Percentiles rank a stretch among this genome's conserved stretches.
Evolutionary conservation across 2,888 invertebrate genomes (phyloP).

Genomic region (Zele albiditarsus): DNA sequence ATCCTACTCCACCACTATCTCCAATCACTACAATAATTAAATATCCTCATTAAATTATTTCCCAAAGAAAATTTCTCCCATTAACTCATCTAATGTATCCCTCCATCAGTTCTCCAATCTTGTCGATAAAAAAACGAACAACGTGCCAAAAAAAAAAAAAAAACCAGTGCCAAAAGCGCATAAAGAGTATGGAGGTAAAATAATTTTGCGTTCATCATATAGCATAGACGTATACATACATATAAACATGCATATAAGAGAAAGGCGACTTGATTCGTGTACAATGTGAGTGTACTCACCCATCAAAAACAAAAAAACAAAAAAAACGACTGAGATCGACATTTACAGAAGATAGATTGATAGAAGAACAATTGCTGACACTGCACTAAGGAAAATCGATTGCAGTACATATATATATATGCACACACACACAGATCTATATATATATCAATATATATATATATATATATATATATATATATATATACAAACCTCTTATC

Average conservation of each 20-base stretch:
- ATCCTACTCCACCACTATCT: too few species aligned
- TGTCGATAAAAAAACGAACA: neutral
- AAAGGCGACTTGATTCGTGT: too few species aligned
- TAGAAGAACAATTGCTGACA: conserved; percentile 32
- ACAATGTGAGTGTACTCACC: conserved; percentile 44
- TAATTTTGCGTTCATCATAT: neutral
- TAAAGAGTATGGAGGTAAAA: neutral
- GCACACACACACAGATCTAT: conserved; percentile 42
- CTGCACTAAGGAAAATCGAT: conserved; percentile 32
- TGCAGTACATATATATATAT: neutral
- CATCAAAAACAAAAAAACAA: neutral
- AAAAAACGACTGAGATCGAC: conserved; percentile 32
- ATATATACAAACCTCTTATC: conserved; percentile 9
- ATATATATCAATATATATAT: conserved; percentile 7
- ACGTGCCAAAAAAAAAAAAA: neutral
- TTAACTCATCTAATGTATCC: too few species aligned
- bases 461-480: conserved; percentile 34
- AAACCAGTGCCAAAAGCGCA: conserved; percentile 23
- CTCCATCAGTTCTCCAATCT: neutral
- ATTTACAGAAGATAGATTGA: conserved; percentile 27
- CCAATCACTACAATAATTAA: neutral
- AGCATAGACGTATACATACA: conserved; percentile 3
- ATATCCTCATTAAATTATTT: too few species aligned
- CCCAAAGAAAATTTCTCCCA: too few species aligned
- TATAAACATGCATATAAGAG: conserved; percentile 17